Conservation (phyloP, 2,797 vertebrate species). For the Danio choprae region DNA sequence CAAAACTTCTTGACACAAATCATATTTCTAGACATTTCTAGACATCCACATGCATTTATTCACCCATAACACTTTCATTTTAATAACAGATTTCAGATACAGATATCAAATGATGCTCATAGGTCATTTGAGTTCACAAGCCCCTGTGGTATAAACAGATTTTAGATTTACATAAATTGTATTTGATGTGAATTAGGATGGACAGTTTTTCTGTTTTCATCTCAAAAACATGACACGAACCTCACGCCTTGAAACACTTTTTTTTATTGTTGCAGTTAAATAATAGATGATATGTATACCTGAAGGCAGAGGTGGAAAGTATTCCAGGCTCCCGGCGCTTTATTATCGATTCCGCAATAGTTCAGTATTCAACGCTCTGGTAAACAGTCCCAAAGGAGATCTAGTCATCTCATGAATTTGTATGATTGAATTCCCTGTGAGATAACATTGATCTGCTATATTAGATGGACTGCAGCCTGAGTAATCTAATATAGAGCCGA, state of each 20-base stretch:
- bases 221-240: neutral
- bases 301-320: neutral
- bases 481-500: constrained; percentile 6
- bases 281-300: constrained; percentile 6
- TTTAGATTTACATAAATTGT: neutral
- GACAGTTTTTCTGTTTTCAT: neutral
- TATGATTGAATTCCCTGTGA: constrained; percentile 39
- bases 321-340: neutral
- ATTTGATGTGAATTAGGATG: neutral
- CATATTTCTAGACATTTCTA: neutral
- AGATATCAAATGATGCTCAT: neutral
- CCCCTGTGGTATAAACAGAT: constrained; percentile 16
- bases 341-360: constrained; percentile 52
- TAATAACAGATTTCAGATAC: neutral
- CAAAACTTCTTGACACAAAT: neutral
- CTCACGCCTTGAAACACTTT: neutral
- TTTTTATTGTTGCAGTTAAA: constrained; percentile 16
- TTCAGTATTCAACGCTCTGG: constrained; percentile 26
- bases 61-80: neutral
- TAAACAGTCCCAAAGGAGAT: constrained; percentile 42
- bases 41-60: neutral
- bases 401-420: constrained; percentile 51
- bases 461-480: constrained; percentile 30
- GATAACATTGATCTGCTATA: constrained; percentile 44
- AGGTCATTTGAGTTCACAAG: neutral